Evolutionary conservation across 1,140 invertebrate species (phyloP).

Genomic region (Trachymyrmex cornetzi): DNA sequence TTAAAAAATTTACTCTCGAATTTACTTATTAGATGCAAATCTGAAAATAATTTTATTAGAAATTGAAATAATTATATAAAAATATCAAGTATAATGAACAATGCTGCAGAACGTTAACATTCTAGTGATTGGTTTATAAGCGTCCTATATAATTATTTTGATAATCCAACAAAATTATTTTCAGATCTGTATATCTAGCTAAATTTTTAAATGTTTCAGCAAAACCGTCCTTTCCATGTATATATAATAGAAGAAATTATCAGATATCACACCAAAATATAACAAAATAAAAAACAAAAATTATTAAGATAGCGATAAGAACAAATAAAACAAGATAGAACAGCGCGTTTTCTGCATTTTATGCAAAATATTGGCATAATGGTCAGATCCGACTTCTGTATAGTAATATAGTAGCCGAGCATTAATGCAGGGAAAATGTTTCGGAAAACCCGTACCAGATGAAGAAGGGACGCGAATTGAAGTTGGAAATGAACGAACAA

Average conservation of each 20-base stretch:
- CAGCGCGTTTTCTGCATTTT: background rate
- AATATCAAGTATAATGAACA: too few relatives aligned
- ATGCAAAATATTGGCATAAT: conserved; percentile 41
- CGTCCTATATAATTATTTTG: too few relatives aligned
- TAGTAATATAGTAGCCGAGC: conserved; percentile 3
- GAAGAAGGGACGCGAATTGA: conserved; percentile 44
- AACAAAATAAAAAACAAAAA: background rate
- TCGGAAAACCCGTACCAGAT: conserved; percentile 31
- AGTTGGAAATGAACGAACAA: conserved; percentile 66
- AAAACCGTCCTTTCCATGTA: too few relatives aligned
- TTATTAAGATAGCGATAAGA: conserved; percentile 1
- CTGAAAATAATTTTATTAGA: too few relatives aligned
- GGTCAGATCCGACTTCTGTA: conserved; percentile 33
- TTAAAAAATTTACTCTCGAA: too few relatives aligned
- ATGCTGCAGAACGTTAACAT: too few relatives aligned
- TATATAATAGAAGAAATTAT: background rate
- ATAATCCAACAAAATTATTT: too few relatives aligned
- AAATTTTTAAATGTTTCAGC: too few relatives aligned
- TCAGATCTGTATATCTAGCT: too few relatives aligned
- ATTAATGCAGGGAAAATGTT: conserved; percentile 47
- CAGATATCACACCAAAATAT: background rate
- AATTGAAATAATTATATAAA: too few relatives aligned
- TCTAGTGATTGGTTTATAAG: too few relatives aligned
- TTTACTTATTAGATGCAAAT: too few relatives aligned
- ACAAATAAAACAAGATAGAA: background rate